Conservation (phyloP, 2,888 invertebrate species). For the Dorcus hopei region DNA sequence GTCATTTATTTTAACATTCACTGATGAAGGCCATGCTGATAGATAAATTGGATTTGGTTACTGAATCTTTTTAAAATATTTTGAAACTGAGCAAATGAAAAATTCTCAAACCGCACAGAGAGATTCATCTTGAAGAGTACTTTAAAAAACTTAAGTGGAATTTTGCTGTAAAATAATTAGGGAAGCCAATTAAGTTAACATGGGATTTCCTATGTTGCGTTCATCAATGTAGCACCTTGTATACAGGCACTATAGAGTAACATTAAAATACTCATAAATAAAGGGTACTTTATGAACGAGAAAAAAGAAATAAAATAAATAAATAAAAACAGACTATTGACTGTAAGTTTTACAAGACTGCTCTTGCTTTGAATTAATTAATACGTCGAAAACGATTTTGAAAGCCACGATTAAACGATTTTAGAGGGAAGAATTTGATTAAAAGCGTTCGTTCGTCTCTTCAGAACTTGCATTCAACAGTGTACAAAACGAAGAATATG, state of each 20-base stretch:
- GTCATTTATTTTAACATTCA: too few relatives aligned
- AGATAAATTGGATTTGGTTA: too few relatives aligned
- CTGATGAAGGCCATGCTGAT: too few relatives aligned
- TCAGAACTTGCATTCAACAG: slow-evolving; percentile 15
- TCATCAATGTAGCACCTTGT: too few relatives aligned
- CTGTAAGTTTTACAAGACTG: slow-evolving; percentile 16
- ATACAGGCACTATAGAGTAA: slow-evolving; percentile 30
- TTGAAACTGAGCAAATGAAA: too few relatives aligned
- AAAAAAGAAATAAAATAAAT: background rate
- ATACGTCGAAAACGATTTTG: background rate
- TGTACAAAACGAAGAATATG: slow-evolving; percentile 12
- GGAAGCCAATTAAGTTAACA: too few relatives aligned
- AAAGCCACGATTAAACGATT: background rate
- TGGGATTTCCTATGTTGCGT: too few relatives aligned
- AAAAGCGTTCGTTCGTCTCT: background rate
- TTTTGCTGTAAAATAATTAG: too few relatives aligned
- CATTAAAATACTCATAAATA: slow-evolving; percentile 33
- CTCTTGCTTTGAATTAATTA: background rate
- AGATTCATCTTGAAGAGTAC: too few relatives aligned
- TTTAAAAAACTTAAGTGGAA: too few relatives aligned
- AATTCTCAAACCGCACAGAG: too few relatives aligned
- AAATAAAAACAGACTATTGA: slow-evolving; percentile 19
- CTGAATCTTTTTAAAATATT: too few relatives aligned
- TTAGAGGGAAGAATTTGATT: slow-evolving; percentile 8
- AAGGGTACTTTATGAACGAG: slow-evolving; percentile 12